Evolutionary conservation across 2,797 vertebrate genomes (phyloP).

Genomic region (Phrynocephalus guinanensis): DNA sequence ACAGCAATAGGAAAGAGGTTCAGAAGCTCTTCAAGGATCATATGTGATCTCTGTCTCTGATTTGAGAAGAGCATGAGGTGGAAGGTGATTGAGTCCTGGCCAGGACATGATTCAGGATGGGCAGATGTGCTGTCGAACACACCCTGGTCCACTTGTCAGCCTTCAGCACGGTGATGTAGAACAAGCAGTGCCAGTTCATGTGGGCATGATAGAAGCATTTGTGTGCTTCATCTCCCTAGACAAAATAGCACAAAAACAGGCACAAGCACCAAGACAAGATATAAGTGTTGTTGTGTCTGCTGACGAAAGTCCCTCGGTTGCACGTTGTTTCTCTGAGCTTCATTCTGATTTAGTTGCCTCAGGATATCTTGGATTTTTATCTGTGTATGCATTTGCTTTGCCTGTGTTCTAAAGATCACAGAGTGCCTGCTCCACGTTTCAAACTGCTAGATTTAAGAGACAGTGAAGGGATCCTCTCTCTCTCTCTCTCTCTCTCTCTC

Average conservation of each 20-base stretch:
- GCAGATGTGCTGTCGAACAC: constrained; percentile 51
- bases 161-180: constrained; percentile 48
- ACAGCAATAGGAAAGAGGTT: not conserved
- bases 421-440: not conserved
- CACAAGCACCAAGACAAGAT: constrained; percentile 26
- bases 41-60: constrained; percentile 37
- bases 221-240: constrained; percentile 33
- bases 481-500: too few species aligned
- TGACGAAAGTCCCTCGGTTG: not conserved
- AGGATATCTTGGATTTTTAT: not conserved
- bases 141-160: constrained; percentile 58
- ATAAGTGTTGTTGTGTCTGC: constrained; percentile 5
- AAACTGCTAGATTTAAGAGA: too few species aligned
- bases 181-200: constrained; percentile 55
- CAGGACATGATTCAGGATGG: constrained; percentile 45
- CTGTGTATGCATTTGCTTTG: not conserved
- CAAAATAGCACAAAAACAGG: constrained; percentile 25
- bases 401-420: not conserved
- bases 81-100: constrained; percentile 43
- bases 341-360: not conserved
- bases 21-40: not conserved
- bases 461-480: too few species aligned
- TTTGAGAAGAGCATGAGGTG: constrained; percentile 11
- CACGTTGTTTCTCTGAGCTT: not conserved
- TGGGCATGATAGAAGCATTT: constrained; percentile 10